Evolutionary conservation across 2,888 invertebrate genomes (phyloP), one percentile per base, ranked within the genome.

Genomic region (Phanerotoma sp.): DNA sequence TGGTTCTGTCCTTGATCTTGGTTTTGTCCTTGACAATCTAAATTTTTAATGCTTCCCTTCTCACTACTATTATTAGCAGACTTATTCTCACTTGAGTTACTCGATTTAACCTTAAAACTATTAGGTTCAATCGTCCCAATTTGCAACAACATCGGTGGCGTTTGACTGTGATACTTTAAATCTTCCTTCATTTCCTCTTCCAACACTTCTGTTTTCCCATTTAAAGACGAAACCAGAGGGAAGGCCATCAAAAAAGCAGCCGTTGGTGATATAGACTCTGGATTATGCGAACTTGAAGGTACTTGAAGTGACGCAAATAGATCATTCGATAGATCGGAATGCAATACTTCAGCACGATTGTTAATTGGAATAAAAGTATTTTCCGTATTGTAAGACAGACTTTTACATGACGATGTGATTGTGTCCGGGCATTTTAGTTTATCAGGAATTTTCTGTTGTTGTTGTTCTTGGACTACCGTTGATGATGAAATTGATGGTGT

Each of bases 181-280:
- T 77, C 77, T n/a, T 77, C 77, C 40, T 77, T 77, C 70, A 77
- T 80, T 58, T 83, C 83, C 52, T 82, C 83, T 46, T 81, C 81
- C 7, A 80, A 72, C 1, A 81, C 82, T 65, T 81, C 82, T 1
- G 80, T 79, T 42, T 82, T 80, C 6, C 81, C 82, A 60, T 82
- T 82, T 7, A 82, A 68, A 4, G 83, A 82, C 1, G 84, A 87
- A 0, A 89, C 89, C 44, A 89, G 74, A 0, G 89, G 89, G 68
- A 89, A 89, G 2, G 88, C 86, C 79, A 87, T 82, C 10, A 89
- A 78, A 70, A 89, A 89, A 2, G 89, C 89, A 11, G 89, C 89
- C 3, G 89, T 89, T 5, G 89, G 89, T 2, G 89, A 89, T 47
- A 84, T 83, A 1, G 84, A 83, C 66, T 84, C 83, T 3, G 83